Conservation (phyloP, 2,113 vertebrate species). For the Muscicapa adusta region DNA sequence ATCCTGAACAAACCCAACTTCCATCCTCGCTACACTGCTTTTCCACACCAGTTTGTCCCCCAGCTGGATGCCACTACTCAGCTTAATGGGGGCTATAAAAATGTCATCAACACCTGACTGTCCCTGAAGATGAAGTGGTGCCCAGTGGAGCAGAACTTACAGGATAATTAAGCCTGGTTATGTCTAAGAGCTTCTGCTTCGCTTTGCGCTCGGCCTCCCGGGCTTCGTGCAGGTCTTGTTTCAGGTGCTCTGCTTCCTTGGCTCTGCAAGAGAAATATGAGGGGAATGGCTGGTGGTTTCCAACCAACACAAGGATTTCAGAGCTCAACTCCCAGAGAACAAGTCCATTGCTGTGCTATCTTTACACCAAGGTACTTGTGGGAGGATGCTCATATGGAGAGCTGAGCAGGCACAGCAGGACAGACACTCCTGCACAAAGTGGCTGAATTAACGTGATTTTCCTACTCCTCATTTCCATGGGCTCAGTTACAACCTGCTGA, state of each 20-base stretch:
- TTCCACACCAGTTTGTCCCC: neutral
- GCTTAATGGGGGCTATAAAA: neutral
- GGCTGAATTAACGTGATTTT: neutral
- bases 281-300: neutral
- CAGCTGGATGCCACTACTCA: neutral
- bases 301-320: neutral
- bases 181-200: slow-evolving; percentile 85
- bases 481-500: neutral
- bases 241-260: slow-evolving; percentile 89
- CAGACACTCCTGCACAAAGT: neutral
- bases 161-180: slow-evolving; percentile 82
- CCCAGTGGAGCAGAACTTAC: slow-evolving; percentile 53
- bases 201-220: slow-evolving; percentile 85
- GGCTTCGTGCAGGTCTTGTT: slow-evolving; percentile 88
- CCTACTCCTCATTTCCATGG: neutral
- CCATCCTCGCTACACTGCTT: neutral
- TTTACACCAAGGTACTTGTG: neutral
- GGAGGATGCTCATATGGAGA: neutral
- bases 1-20: neutral
- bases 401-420: neutral
- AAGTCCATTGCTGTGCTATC: neutral
- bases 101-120: neutral
- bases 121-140: neutral
- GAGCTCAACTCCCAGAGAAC: neutral
- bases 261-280: slow-evolving; percentile 67